Evolutionary conservation across 2,888 invertebrate species (phyloP).

Genomic region (Apodemia mormo): DNA sequence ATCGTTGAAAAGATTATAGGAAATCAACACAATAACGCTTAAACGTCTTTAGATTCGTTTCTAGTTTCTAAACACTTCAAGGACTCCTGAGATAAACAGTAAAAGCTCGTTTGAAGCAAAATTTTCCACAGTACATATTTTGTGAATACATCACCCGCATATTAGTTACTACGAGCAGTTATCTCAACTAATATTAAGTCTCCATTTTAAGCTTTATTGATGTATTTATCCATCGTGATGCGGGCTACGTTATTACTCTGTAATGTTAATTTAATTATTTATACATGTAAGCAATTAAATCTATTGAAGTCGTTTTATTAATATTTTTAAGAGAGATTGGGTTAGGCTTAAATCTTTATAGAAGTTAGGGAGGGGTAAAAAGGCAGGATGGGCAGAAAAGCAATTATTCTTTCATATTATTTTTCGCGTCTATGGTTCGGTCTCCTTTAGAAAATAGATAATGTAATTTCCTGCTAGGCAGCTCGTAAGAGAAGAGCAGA

Average conservation of each 20-base stretch:
- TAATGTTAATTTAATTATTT: conserved; percentile 17
- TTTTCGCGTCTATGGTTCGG: too few species aligned
- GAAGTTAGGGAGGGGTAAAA: too few species aligned
- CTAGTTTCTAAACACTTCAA: too few species aligned
- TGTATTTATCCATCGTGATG: conserved; percentile 44
- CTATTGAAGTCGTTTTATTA: background rate
- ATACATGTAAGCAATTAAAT: background rate
- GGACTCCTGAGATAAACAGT: background rate
- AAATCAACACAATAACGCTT: too few species aligned
- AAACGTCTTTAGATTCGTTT: too few species aligned
- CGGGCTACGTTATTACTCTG: conserved; percentile 42
- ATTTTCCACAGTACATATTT: conserved; percentile 29
- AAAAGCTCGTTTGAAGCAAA: conserved; percentile 16
- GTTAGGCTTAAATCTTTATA: background rate
- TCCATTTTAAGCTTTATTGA: conserved; percentile 49
- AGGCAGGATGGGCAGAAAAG: too few species aligned
- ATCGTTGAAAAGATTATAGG: too few species aligned
- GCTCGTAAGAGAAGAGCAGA: too few species aligned
- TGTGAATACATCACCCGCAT: conserved; percentile 44
- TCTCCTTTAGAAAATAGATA: too few species aligned
- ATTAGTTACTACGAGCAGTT: conserved; percentile 39
- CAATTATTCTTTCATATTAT: too few species aligned
- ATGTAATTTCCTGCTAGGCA: too few species aligned
- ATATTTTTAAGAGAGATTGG: background rate
- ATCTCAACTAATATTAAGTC: conserved; percentile 43